Percentiles rank a stretch among this genome's conserved stretches.
Evolutionary conservation across 2,113 vertebrate genomes (phyloP).

Genomic region (Brienomyrus brachyistius): DNA sequence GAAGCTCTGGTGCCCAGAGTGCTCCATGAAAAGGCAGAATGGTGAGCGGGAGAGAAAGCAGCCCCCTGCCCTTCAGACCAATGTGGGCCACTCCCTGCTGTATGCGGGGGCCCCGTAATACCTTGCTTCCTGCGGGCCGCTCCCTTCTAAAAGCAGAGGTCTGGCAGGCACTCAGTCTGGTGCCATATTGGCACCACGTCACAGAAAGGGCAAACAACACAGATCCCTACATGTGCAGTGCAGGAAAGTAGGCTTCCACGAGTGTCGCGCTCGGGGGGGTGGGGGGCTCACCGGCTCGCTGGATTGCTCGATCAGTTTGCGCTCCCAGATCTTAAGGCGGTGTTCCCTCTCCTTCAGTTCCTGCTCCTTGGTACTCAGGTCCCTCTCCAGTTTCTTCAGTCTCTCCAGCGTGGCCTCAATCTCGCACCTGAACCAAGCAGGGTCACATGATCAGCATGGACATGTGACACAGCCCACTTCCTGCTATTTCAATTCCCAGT

Average conservation of each 20-base stretch:
- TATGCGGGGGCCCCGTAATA: neutral
- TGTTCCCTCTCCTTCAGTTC: constrained; percentile 89
- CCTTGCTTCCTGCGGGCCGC: neutral
- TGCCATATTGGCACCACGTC: neutral
- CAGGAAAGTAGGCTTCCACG: neutral
- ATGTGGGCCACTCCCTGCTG: neutral
- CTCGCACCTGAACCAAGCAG: constrained; percentile 71
- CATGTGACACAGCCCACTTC: neutral
- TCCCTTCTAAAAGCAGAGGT: neutral
- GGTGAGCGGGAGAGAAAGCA: neutral
- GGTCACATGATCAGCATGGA: neutral
- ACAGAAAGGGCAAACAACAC: neutral
- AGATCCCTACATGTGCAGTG: neutral
- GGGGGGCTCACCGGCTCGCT: neutral
- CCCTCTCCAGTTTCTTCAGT: constrained; percentile 94
- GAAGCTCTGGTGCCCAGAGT: neutral
- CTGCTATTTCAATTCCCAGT: neutral
- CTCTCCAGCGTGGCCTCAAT: constrained; percentile 95
- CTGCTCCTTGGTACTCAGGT: constrained; percentile 96
- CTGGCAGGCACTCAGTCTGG: neutral
- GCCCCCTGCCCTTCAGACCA: neutral
- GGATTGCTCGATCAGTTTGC: constrained; percentile 44
- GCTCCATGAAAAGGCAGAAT: neutral
- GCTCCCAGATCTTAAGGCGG: constrained; percentile 93
- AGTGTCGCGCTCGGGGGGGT: neutral